Evolutionary conservation across 2,113 vertebrate genomes (phyloP), one percentile per base, ranked within the genome.

Genomic region (Pelobates fuscus): DNA sequence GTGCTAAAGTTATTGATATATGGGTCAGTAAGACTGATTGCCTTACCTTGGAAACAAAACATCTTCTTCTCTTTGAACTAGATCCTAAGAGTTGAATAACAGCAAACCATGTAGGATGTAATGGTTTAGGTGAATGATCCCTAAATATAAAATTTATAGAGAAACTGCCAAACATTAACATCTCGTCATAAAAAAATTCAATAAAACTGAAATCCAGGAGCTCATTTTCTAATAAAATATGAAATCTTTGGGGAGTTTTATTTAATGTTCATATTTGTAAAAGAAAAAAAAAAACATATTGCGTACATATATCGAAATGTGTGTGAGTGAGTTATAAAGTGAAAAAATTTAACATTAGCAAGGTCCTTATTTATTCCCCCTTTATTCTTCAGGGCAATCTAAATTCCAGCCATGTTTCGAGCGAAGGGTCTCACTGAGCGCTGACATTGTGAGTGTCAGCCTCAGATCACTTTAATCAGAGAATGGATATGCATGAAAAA

Each of bases 401-500:
- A 91, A 91, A 97, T 97, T 96, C 94, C 88, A 91, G 79, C 94
- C 94, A 93, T 95, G 94, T 91, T 91, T 90, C 82, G 84, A 89
- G 90, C 86, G 89, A 92, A 91, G 88, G 92, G 92, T 94, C 92
- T 90, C 92, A 88, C 92, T 87, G 93, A 89, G 92, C 88, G 90
- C 95, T 97, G 96, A 97, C 95, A 97, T 95, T 96, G 95, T 95
- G 95, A 97, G 95, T 96, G 95, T 98, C 95, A 98, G 95, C 90
- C 93, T 92, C 93, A 94, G 94, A 98, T 98, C 95, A 96, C 95
- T 97, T 96, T 98, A 98, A 98, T 98, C 96, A 97, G 93, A 95
- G 93, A 91, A 91, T 95, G 94, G 96, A 98, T 97, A 98, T 97
- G 96, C 96, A 98, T 98, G 96, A 98, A 98, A 95, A 97, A 93